Evolutionary conservation across 2,113 vertebrate genomes (phyloP), one percentile per base, ranked within the genome.

Genomic region (Natator depressus): DNA sequence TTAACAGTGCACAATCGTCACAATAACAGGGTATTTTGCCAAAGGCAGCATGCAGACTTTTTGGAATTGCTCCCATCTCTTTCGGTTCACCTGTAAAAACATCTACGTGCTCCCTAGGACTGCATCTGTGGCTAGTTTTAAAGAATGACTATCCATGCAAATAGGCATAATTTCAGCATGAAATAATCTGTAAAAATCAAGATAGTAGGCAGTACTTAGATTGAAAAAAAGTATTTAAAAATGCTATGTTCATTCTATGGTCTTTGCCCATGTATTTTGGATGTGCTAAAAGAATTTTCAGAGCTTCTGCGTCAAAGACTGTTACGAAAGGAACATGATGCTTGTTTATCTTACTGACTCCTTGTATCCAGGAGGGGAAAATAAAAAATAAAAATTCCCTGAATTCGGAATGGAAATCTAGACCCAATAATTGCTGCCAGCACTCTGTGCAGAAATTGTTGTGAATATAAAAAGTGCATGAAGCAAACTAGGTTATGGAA

Each of bases 11-110:
- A 98, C 98, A 97, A 94, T 98, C 98, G 98, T 98, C 98, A 98
- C 98, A 99, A 98, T 99, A 98, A 98, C 97, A 98, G 98, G 98
- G 97, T 98, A 98, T 92, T 97, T 97, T 99, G 98, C 98, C 98
- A 99, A 98, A 98, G 98, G 98, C 98, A 98, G 98, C 98, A 96
- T 97, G 98, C 98, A 98, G 98, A 98, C 98, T 97, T 98, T 97
- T 97, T 99, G 98, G 98, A 98, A 97, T 93, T 93, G 98, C 96
- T 98, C 98, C 98, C 98, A 98, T 98, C 98, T 98, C 98, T 98
- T 98, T 99, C 98, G 98, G 98, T 98, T 99, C 98, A 99, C 98
- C 98, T 99, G 98, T 99, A 98, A 99, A 99, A 99, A 99, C 98
- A 99, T 99, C 98, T 98, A 98, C 97, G 95, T 98, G 98, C 98